Base-by-base conservation (phyloP, 1,140 invertebrate genomes). In the Saccostrea cuccullata region DNA sequence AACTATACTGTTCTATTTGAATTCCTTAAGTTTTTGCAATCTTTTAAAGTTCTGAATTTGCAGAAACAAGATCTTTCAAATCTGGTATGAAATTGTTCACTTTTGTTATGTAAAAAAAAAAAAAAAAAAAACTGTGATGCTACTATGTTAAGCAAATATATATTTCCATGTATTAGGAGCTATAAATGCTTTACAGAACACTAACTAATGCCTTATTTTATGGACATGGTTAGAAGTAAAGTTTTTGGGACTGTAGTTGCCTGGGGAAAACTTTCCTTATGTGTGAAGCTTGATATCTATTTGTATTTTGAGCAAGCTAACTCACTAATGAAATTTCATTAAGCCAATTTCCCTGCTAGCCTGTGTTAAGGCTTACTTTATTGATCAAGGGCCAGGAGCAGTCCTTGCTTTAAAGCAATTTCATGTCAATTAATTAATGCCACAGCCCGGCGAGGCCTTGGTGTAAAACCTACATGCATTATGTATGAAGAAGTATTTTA, bases 371-470 rank as follows among this genome's bases (percentile, higher is more conserved):
- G 70, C 70, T 30, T 77, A 30, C 13, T 36, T 15, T 77, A 77
- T 77, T 77, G 70, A 77, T 77, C 70, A 9, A 17, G 30, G 30
- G 26, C 30, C 30, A 15, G 70, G 30, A 30, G 15, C 70, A 26
- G 26, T 11, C n/a, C 23, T 73, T 73, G 23, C 67, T 23, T 20
- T 73, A 26, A 73, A 73, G 67, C 67, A 23, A 77, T 64, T 64
- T 64, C 58, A 64, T 64, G 58, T 77, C 70, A 36, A 77, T 77
- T 77, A 77, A 77, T 77, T 77, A 77, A 77, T 77, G 26, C 70
- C 26, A 26, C 26, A 77, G 30, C 30, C 26, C 30, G 17, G 26
- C 30, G 70, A 77, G 26, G 26, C 70, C 70, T 26, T 30, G 26
- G 70, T 77, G 70, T 77, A 77, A 77, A 77, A 77, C 26, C 23